Conservation (phyloP, 2,888 invertebrate genomes). For the Platyscelio sp. region DNA sequence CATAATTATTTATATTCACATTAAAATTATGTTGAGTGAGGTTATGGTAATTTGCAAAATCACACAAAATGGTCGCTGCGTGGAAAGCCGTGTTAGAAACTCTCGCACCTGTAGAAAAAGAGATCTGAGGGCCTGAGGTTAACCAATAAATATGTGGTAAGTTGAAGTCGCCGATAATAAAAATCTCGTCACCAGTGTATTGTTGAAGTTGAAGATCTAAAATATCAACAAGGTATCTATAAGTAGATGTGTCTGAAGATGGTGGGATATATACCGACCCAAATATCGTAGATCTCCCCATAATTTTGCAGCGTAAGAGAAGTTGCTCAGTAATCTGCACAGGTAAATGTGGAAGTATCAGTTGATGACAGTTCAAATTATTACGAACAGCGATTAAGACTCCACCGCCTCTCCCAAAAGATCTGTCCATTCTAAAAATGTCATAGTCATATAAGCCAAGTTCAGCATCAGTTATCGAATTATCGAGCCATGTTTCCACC, state of each 20-base stretch:
- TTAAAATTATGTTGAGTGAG: not conserved
- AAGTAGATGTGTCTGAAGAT: not conserved
- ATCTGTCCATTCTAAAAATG: not conserved
- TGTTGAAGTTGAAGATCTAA: not conserved
- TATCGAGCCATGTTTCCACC: not conserved
- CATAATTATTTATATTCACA: not conserved
- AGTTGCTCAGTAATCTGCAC: not conserved
- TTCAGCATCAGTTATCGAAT: not conserved
- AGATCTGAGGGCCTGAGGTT: not conserved
- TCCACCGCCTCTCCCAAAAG: not conserved
- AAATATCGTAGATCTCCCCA: not conserved
- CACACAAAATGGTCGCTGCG: not conserved
- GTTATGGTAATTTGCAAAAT: not conserved
- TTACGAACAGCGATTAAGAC: not conserved
- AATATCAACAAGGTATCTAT: not conserved
- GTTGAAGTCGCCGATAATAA: constrained; percentile 1
- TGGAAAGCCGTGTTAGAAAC: not conserved
- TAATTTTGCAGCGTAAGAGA: not conserved
- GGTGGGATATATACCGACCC: not conserved
- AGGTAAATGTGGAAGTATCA: not conserved
- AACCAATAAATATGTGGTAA: constrained; percentile 1
- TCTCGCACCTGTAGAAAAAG: not conserved
- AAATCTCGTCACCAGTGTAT: not conserved
- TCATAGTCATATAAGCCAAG: not conserved
- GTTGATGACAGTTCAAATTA: no score